A percentile compares a stretch with the other conserved stretches of the same genome.
These are phyloP conservation scores for Trichogramma evanescens DNA, from an alignment of 2,888 invertebrate species.

Conservation along the genomic window DNA sequence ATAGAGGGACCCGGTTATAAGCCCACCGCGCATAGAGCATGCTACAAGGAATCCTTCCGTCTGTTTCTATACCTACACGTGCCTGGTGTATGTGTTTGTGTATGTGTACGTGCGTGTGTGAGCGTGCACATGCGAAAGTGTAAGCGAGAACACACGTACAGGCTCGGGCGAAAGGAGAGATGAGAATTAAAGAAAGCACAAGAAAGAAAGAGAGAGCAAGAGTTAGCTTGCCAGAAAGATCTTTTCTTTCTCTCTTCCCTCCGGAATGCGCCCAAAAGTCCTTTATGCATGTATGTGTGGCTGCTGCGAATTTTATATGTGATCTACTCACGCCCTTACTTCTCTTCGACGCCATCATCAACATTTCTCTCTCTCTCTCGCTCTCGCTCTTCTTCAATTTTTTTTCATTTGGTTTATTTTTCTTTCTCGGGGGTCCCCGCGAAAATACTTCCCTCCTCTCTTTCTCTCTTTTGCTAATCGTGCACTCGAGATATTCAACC, in stretches of 20 bases:
- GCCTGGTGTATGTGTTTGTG: too few relatives aligned
- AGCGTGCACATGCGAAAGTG: too few relatives aligned
- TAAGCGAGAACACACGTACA: conserved; percentile 5
- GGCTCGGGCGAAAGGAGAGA: not conserved
- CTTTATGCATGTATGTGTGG: not conserved
- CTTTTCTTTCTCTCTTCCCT: conserved; percentile 21
- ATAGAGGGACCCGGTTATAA: too few relatives aligned
- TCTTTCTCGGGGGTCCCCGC: conserved; percentile 15
- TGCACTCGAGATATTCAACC: not conserved
- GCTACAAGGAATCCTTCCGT: too few relatives aligned
- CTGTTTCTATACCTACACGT: too few relatives aligned
- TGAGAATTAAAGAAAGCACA: too few relatives aligned
- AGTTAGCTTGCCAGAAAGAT: conserved; percentile 26
- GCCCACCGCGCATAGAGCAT: too few relatives aligned
- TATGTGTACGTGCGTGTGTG: too few relatives aligned
- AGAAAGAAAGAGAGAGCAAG: not conserved
- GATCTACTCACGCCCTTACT: not conserved
- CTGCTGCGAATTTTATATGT: not conserved
- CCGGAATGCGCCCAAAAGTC: conserved; percentile 22
- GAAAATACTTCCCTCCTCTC: conserved; percentile 17
- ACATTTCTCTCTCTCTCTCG: conserved; percentile 7
- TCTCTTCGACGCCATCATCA: conserved; percentile 7
- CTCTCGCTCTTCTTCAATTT: not conserved
- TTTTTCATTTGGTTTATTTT: conserved; percentile 3
- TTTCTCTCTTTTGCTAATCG: not conserved